Evolutionary conservation across 2,797 vertebrate species (phyloP), one percentile per base, ranked within the genome.

Genomic region (Enteromius argenteus): DNA sequence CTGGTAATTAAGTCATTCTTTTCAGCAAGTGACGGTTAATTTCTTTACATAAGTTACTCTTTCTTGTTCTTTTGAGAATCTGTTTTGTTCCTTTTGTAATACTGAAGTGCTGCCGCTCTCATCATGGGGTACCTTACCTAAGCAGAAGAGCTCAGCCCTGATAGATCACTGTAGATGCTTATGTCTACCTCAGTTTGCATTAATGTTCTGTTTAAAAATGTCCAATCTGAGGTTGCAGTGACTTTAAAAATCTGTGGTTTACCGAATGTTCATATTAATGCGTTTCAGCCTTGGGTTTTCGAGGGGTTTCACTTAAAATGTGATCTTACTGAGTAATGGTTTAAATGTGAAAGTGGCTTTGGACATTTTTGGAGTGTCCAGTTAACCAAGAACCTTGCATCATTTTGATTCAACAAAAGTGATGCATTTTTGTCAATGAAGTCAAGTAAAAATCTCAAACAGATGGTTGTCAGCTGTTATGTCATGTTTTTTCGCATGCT

Each of bases 361-460:
- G 32, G n/a, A 42, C 51, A 68, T 44, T 53, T 14, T 53, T 14
- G 6, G 8, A 15, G 19, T 35, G 69, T 37, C 10, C 39, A 37
- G 4, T 64, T 62, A 73, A 73, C 15, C 23, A 64, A 46, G 5
- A 32, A n/a, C 6, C 1, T 21, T 83, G 73, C 81, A 83, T 67
- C 44, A 64, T 76, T 56, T 39, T 53, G 44, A 73, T 11, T 81
- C 1, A 17, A n/a, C 68, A 39, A 60, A 60, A 72, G 39, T 81
- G 37, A 62, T 35, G 21, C 71, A n/a, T 35, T 62, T 46, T 32
- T 82, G 71, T 27, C 14, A 39, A 17, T n/a, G 7, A 68, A 77
- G 77, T 83, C 77, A 68, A 83, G 27, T 19, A 68, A 53, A 53
- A 37, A 51, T 67, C 58, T 66, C 3, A 49, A 64, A 42, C 23